Base-by-base conservation (phyloP, 2,113 vertebrate genomes). In the Neoarius graeffei region DNA sequence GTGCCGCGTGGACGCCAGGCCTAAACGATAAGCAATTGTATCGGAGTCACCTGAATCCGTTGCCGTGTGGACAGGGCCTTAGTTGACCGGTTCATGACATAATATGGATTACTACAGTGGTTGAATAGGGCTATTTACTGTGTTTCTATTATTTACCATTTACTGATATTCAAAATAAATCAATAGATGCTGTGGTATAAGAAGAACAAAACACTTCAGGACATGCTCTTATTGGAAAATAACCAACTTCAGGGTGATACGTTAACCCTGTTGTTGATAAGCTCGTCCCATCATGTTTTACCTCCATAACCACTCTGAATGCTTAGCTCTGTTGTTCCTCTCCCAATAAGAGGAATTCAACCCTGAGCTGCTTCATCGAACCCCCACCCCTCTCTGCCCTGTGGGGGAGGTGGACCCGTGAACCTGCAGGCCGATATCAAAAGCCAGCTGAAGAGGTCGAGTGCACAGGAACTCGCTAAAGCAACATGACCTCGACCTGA, bases 391-490 rank as follows among this genome's bases (percentile, higher is more conserved):
- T 48, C 59, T 42, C 8, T 85, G n/a, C 64, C 64, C 76, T 66
- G 20, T 20, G 87, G 84, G 54, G 67, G 80, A 86, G 89, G 86
- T 25, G 76, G 74, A 62, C 27, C 15, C 50, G 60, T 67, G 48
- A 64, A 85, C 77, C 76, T 85, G 73, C 73, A 81, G 23, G 59
- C 62, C 71, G 56, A 86, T 85, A 88, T 74, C 64, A 89, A 90
- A 87, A 86, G 76, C 81, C 88, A 91, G 81, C 83, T 85, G 89
- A 85, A 87, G 64, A 73, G 77, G 66, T 73, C 56, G 67, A 42
- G 84, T 71, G 82, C 57, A 83, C 71, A 90, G 56, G 85, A 77
- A 79, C 87, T 90, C 60, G 14, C 48, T 86, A 67, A 83, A 90
- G 85, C 62, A 85, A 86, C 35, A 87, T 59, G 83, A 88, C 84